Evolutionary conservation across 2,797 vertebrate genomes (phyloP).

Genomic region (Mormyrops boulengeri): DNA sequence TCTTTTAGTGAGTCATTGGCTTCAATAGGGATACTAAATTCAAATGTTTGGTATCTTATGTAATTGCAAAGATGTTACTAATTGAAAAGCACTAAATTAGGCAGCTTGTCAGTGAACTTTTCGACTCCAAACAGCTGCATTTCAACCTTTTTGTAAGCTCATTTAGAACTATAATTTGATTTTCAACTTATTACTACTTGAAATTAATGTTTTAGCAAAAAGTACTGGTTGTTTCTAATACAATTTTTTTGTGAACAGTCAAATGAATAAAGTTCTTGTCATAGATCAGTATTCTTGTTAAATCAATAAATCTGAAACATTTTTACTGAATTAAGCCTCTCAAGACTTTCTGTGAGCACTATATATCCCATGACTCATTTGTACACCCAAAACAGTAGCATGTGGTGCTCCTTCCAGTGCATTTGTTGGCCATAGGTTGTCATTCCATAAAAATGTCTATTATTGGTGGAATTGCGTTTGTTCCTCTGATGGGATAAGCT

Average conservation of each 20-base stretch:
- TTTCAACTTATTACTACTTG: not conserved
- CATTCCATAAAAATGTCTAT: not conserved
- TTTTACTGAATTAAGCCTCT: not conserved
- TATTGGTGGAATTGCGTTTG: not conserved
- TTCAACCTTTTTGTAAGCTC: not conserved
- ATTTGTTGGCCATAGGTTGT: not conserved
- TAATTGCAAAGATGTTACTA: not conserved
- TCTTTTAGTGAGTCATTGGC: not conserved
- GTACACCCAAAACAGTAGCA: not conserved
- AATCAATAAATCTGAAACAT: not conserved
- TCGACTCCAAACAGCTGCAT: not conserved
- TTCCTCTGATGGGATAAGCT: not conserved
- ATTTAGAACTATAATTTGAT: not conserved
- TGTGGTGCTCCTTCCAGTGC: not conserved
- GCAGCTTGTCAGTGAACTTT: not conserved
- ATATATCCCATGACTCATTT: not conserved
- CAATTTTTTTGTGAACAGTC: not conserved
- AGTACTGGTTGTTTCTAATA: not conserved
- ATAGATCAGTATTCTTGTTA: not conserved
- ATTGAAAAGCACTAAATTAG: not conserved
- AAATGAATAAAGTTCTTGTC: not conserved
- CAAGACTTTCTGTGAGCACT: not conserved
- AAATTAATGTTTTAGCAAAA: not conserved
- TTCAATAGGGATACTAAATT: not conserved
- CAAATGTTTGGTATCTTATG: not conserved